Evolutionary conservation across 2,888 invertebrate species (phyloP).

Genomic region (Pyrgus malvae): DNA sequence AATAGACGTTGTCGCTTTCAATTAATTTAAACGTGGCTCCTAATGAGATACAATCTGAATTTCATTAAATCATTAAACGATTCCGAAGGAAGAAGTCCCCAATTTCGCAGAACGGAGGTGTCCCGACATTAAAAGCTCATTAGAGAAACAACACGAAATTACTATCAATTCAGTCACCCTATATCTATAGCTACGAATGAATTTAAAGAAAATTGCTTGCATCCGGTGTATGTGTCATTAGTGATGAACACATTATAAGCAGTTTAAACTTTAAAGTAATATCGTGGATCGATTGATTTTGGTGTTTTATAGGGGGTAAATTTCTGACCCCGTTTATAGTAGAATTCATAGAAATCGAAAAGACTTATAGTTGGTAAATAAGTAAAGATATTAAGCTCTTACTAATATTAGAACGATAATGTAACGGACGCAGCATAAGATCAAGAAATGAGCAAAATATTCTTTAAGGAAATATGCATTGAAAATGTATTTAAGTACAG

Average conservation of each 20-base stretch:
- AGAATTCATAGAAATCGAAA: too few species aligned
- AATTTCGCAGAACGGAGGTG: conserved; percentile 28
- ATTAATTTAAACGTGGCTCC: conserved; percentile 17
- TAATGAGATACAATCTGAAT: conserved; percentile 13
- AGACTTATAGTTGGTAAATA: too few species aligned
- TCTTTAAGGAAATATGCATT: too few species aligned
- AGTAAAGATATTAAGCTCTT: too few species aligned
- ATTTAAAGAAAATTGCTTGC: conserved; percentile 14
- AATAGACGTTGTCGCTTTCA: conserved; percentile 2
- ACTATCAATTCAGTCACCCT: conserved; percentile 26
- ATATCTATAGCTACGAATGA: conserved; percentile 2
- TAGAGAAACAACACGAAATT: conserved; percentile 33
- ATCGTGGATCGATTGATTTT: not conserved
- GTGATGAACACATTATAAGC: conserved; percentile 9
- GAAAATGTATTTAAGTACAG: too few species aligned
- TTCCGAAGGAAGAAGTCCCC: conserved; percentile 18
- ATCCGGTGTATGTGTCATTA: conserved; percentile 15
- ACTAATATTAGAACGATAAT: too few species aligned
- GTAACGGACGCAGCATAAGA: too few species aligned
- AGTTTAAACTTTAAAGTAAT: too few species aligned
- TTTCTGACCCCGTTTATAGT: too few species aligned
- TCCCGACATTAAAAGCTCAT: conserved; percentile 36
- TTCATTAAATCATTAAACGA: conserved; percentile 25
- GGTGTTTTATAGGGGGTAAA: too few species aligned
- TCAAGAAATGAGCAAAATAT: too few species aligned